Evolutionary conservation across 2,113 vertebrate genomes (phyloP).

Genomic region (Nothobranchius kuhntae): DNA sequence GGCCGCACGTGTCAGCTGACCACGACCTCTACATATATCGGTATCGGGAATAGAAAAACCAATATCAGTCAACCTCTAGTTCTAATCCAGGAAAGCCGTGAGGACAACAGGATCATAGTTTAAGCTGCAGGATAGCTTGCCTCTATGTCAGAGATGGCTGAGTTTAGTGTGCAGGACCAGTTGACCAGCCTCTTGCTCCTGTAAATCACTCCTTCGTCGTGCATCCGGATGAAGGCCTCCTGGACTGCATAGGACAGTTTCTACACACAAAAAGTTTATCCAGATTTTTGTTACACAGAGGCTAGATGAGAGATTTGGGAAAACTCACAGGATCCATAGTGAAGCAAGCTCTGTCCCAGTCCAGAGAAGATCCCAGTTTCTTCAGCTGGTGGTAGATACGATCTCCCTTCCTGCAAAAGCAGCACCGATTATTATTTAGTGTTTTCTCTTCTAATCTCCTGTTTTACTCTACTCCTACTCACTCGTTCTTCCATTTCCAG

Average conservation of each 20-base stretch:
- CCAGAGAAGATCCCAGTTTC: slow-evolving; percentile 89
- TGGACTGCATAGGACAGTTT: slow-evolving; percentile 89
- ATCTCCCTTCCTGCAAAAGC: slow-evolving; percentile 85
- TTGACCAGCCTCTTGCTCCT: slow-evolving; percentile 92
- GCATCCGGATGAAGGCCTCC: slow-evolving; percentile 89
- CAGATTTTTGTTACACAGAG: neutral
- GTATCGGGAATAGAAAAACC: too few species aligned
- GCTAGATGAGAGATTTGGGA: neutral
- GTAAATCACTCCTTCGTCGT: slow-evolving; percentile 88
- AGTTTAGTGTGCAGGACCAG: slow-evolving; percentile 93
- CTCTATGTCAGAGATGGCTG: slow-evolving; percentile 94
- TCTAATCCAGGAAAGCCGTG: neutral
- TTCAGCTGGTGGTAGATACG: slow-evolving; percentile 92
- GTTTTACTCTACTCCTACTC: slow-evolving; percentile 61
- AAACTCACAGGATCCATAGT: slow-evolving; percentile 90
- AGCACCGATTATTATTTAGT: neutral
- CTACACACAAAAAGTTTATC: slow-evolving; percentile 54
- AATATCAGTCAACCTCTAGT: neutral
- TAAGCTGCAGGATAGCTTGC: slow-evolving; percentile 53
- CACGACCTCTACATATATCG: too few species aligned
- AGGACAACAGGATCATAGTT: neutral
- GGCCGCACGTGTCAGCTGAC: too few species aligned
- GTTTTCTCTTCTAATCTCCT: neutral
- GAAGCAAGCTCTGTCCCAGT: slow-evolving; percentile 93
- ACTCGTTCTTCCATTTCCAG: slow-evolving; percentile 95